Evolutionary conservation across 2,797 vertebrate genomes (phyloP), one percentile per base, ranked within the genome.

Genomic region (Crocidura indochinensis): DNA sequence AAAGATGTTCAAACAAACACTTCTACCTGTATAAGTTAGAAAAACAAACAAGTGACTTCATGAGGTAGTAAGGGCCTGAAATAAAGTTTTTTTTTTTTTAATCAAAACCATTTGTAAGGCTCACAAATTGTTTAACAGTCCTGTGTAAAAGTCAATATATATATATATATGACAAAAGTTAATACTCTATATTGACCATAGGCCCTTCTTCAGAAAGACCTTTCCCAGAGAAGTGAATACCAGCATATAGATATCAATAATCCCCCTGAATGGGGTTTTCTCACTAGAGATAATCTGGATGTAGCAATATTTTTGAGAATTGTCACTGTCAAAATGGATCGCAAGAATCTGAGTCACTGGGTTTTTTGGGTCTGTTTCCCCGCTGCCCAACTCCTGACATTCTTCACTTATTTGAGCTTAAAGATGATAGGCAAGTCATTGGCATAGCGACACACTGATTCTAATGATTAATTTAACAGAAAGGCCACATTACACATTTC

Each of bases 381-480:
- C 24, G 3, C 60, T 20, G 22, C 60, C 60, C 51, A 12, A 53
- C 51, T 80, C 84, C 78, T 53, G 62, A 91, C 60, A 84, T 80
- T 81, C 62, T 88, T 90, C 75, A 79, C 47, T 84, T 83, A 44
- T 87, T 60, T 77, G 82, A 14, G 17, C 64, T 91, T 82, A 94
- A 87, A 88, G 82, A 75, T 89, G 74, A 85, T 2, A 90, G 91
- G 47, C 24, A 82, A 89, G 72, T 91, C 78, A 87, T 38, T 85
- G 91, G 87, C 87, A 73, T 4, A 75, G 75, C 89, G 78, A 38
- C 38, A 38, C 72, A 78, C 67, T 73, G 69, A 65, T 49, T 88
- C 83, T 96, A 93, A 91, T 74, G 77, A 84, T 87, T 91, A 93
- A 83, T 64, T 85, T 91, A 29, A 87, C 29, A 44, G 81, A 87